phyloP scores from a whole-genome alignment of 35 echinoderm and acorn worm species.

The Anneissia japonica region DNA sequence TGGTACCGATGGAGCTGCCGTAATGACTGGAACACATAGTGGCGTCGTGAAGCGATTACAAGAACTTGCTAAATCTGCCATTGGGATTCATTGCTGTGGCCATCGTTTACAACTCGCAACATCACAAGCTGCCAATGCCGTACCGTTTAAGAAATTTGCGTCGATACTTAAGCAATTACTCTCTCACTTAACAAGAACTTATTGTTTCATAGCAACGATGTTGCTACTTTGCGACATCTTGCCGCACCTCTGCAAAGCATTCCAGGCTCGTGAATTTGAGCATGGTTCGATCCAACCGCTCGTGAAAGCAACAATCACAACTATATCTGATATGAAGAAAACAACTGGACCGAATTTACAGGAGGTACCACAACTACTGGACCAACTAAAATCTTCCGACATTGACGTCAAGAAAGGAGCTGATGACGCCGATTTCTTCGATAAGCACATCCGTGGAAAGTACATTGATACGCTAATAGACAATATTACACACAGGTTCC shows the following conservation, averaged over 20 bases:
- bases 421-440: not conserved
- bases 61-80: conserved; percentile 9
- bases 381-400: not conserved
- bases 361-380: not conserved
- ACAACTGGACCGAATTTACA: not conserved
- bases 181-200: not conserved
- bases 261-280: conserved; percentile 6
- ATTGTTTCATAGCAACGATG: conserved; percentile 7
- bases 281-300: not conserved
- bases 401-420: not conserved
- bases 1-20: conserved; percentile 31
- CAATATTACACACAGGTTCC: not conserved
- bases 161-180: not conserved
- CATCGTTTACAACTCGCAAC: conserved; percentile 26
- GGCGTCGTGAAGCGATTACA: conserved; percentile 24
- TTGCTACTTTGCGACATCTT: not conserved
- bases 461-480: not conserved
- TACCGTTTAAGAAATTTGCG: conserved; percentile 6
- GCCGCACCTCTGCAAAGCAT: not conserved
- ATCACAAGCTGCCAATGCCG: conserved; percentile 27
- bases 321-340: not conserved
- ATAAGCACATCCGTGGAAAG: not conserved
- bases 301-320: not conserved
- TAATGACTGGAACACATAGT: conserved; percentile 32
- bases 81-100: conserved; percentile 36